Evolutionary conservation across 2,797 vertebrate species (phyloP).

Genomic region (Tarsius wallacei): DNA sequence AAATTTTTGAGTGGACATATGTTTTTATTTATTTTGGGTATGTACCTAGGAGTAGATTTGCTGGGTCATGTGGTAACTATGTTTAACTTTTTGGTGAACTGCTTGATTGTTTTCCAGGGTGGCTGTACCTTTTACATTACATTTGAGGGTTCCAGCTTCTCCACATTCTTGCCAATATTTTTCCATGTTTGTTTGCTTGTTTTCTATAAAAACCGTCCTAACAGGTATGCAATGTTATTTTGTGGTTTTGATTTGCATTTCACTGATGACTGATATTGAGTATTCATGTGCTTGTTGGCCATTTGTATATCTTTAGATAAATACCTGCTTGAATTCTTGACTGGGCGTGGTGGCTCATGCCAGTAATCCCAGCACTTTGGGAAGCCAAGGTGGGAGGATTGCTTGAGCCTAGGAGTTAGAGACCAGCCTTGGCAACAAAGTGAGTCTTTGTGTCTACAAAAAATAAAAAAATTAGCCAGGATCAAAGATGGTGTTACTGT

Average conservation of each 20-base stretch:
- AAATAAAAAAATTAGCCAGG: too few relatives aligned
- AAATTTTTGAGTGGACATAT: not conserved
- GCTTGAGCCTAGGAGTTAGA: too few relatives aligned
- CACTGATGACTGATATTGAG: not conserved
- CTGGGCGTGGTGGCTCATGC: too few relatives aligned
- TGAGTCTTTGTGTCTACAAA: too few relatives aligned
- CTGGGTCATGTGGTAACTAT: not conserved
- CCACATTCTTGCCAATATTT: not conserved
- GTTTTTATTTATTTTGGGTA: slow-evolving; percentile 29
- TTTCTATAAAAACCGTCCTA: not conserved
- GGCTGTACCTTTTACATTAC: not conserved
- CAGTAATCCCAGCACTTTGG: too few relatives aligned
- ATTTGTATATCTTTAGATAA: not conserved
- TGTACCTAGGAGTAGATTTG: slow-evolving; percentile 29
- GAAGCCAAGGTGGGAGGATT: too few relatives aligned
- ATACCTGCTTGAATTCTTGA: not conserved
- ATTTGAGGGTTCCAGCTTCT: not conserved
- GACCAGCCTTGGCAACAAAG: too few relatives aligned
- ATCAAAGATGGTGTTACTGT: too few relatives aligned
- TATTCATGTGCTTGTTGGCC: not conserved
- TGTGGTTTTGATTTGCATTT: slow-evolving; percentile 26
- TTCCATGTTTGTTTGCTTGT: not conserved
- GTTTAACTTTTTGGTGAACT: slow-evolving; percentile 1
- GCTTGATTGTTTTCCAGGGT: not conserved
- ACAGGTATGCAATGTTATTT: not conserved